phyloP scores from a whole-genome alignment of 2,113 vertebrate species.

The Gnathonemus echidnorhynchus region DNA sequence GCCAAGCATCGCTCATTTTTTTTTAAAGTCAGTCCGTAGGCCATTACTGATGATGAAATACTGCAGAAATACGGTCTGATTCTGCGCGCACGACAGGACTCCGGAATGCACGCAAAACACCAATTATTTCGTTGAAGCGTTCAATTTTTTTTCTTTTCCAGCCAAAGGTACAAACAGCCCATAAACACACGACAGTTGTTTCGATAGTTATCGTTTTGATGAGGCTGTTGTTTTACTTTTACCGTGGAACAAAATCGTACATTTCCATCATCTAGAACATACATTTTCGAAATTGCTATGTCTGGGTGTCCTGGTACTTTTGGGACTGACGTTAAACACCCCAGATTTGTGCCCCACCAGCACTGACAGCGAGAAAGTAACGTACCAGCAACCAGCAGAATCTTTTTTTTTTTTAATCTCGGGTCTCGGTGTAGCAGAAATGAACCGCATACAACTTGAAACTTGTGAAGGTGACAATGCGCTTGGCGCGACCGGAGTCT shows the following conservation, averaged over 20 bases:
- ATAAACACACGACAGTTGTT: background rate
- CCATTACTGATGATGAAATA: constrained; percentile 44
- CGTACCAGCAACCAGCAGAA: background rate
- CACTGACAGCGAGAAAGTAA: background rate
- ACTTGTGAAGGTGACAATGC: background rate
- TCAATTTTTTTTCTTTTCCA: background rate
- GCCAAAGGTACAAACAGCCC: background rate
- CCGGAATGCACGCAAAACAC: background rate
- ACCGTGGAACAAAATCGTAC: background rate
- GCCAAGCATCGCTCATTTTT: constrained; percentile 41
- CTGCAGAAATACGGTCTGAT: constrained; percentile 32
- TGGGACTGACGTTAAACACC: background rate
- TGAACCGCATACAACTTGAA: background rate
- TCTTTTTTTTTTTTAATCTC: background rate
- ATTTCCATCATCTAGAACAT: background rate
- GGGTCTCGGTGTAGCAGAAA: background rate
- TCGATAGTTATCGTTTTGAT: background rate
- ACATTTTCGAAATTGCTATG: background rate
- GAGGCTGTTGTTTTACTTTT: background rate
- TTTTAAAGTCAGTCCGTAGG: constrained; percentile 45
- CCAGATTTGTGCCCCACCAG: background rate
- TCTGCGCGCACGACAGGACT: background rate
- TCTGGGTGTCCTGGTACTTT: background rate
- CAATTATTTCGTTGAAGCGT: background rate
- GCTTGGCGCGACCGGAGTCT: background rate